Conservation (phyloP, 2,113 vertebrate genomes). For the Microtus oregoni region DNA sequence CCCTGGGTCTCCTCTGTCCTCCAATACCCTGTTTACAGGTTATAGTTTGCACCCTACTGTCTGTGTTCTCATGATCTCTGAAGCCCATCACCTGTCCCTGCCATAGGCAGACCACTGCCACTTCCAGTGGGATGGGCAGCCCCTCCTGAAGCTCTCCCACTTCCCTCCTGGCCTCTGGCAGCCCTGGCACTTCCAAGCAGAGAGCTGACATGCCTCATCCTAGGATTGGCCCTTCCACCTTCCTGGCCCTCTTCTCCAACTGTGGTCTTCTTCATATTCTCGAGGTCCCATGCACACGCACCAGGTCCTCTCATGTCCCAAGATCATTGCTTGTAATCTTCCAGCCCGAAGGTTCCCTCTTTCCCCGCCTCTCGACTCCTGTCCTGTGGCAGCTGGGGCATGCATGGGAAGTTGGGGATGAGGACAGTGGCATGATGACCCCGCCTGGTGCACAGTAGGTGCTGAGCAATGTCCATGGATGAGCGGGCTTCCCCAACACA, state of each 20-base stretch:
- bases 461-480: background rate
- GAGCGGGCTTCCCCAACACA: no score
- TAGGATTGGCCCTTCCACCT: background rate
- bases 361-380: background rate
- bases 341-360: no score
- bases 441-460: background rate
- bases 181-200: fast-evolving
- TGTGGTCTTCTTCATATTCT: background rate
- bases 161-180: background rate
- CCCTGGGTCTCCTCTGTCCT: background rate
- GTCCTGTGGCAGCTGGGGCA: background rate
- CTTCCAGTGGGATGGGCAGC: background rate
- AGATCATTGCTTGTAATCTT: background rate
- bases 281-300: background rate
- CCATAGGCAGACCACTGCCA: background rate
- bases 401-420: fast-evolving
- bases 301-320: fast-evolving
- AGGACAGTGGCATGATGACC: background rate
- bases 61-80: background rate
- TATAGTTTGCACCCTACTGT: background rate
- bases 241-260: background rate
- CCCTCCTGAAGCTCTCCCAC: background rate
- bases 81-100: background rate
- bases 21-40: background rate
- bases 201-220: background rate